Conservation (phyloP, 2,113 vertebrate species). For the Solea solea region DNA sequence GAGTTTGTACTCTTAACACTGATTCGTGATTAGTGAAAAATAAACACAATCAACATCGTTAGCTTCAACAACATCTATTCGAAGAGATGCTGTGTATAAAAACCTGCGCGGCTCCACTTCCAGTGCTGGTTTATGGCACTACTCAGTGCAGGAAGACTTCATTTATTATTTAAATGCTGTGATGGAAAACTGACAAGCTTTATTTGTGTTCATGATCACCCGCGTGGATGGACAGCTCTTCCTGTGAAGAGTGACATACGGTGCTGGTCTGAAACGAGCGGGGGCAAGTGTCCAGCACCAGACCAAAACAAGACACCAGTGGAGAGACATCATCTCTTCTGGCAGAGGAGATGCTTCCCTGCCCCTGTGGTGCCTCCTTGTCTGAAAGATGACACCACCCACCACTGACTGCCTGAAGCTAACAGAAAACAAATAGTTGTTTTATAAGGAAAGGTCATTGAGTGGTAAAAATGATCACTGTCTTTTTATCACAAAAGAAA, state of each 20-base stretch:
- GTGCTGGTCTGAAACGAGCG: constrained; percentile 7
- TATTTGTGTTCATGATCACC: constrained; percentile 30
- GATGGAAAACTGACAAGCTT: constrained; percentile 39
- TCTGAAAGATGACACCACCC: constrained; percentile 77
- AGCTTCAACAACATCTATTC: background rate
- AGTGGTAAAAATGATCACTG: constrained; percentile 18
- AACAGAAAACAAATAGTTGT: constrained; percentile 73
- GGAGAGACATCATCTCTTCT: constrained; percentile 54
- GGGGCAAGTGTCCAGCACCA: constrained; percentile 41
- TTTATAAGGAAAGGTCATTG: constrained; percentile 46
- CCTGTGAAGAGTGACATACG: constrained; percentile 32
- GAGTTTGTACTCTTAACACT: too few species aligned
- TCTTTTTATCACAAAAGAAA: background rate
- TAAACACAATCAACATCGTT: too few species aligned
- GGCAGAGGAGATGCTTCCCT: constrained; percentile 53
- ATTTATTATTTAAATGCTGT: constrained; percentile 64
- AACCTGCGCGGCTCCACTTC: constrained; percentile 47
- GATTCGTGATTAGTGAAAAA: too few species aligned
- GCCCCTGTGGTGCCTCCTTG: constrained; percentile 65
- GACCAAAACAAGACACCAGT: constrained; percentile 57
- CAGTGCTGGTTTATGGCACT: constrained; percentile 57
- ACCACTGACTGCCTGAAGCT: constrained; percentile 55
- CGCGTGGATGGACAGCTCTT: constrained; percentile 15
- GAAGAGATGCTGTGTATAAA: background rate
- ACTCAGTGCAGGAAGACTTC: constrained; percentile 42